A percentile compares a stretch with the other conserved stretches of the same genome.
Evolutionary conservation across 2,113 vertebrate species (phyloP).

Genomic region (Petromus typicus): DNA sequence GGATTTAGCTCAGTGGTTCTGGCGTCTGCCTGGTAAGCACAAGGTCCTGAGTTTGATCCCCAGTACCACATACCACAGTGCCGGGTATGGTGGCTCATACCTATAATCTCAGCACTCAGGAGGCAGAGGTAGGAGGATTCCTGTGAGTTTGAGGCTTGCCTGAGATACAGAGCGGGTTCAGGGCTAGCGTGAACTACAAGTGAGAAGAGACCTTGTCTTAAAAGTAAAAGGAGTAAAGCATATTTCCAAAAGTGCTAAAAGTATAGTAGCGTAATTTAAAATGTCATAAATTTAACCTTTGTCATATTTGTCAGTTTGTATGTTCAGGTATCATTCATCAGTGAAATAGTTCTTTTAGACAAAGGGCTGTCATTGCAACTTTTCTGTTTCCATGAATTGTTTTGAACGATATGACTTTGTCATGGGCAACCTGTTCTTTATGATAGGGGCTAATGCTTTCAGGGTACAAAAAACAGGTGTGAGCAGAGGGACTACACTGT

Average conservation of each 20-base stretch:
- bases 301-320: not conserved
- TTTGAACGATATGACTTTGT: not conserved
- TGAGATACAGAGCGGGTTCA: too few species aligned
- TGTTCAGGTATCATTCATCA: not conserved
- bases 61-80: too few species aligned
- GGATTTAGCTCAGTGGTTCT: too few species aligned
- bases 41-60: too few species aligned
- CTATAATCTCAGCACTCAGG: too few species aligned
- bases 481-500: not conserved
- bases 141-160: too few species aligned
- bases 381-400: not conserved
- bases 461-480: not conserved
- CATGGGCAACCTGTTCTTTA: not conserved
- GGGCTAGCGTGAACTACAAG: too few species aligned
- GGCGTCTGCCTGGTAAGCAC: too few species aligned
- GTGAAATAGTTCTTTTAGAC: not conserved
- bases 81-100: too few species aligned
- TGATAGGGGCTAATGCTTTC: not conserved
- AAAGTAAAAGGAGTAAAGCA: not conserved
- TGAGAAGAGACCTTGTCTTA: too few species aligned
- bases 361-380: not conserved
- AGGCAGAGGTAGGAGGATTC: too few species aligned
- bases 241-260: not conserved
- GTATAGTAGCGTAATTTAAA: not conserved
- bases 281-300: conserved; percentile 16